These are phyloP conservation scores for Chrysina gloriosa DNA, from an alignment of 2,888 invertebrate genomes.

Conservation along the genomic window DNA sequence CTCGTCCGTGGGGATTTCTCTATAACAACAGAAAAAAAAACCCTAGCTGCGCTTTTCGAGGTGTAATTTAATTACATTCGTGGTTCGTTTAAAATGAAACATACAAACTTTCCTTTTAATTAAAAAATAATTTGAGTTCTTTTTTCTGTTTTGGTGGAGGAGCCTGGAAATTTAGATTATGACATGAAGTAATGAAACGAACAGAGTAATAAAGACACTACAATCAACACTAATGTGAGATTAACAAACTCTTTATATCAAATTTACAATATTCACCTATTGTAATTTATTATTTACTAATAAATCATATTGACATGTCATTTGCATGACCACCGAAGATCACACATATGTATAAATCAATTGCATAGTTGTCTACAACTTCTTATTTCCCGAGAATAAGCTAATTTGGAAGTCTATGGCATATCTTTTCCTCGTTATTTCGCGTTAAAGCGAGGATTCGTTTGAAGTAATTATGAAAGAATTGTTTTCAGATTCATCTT, in stretches of 20 bases:
- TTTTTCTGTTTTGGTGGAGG: neutral
- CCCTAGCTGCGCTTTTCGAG: neutral
- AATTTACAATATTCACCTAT: neutral
- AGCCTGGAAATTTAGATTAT: too few relatives aligned
- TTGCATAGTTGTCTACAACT: neutral
- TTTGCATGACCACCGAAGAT: too few relatives aligned
- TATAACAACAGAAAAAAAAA: neutral
- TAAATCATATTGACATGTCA: too few relatives aligned
- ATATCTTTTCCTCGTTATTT: neutral
- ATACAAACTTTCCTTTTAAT: neutral
- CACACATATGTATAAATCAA: too few relatives aligned
- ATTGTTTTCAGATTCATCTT: too few relatives aligned
- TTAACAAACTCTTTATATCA: neutral
- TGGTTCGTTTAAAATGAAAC: neutral
- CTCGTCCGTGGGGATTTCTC: neutral
- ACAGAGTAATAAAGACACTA: neutral
- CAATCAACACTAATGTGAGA: neutral
- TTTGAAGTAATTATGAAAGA: too few relatives aligned
- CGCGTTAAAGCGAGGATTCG: too few relatives aligned
- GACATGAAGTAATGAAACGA: too few relatives aligned
- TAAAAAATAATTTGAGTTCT: neutral
- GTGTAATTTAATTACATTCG: conserved; percentile 9
- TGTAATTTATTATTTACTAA: neutral
- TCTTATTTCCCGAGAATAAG: conserved; percentile 5
- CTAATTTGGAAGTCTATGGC: neutral